Base-by-base conservation (phyloP, 2,113 vertebrate species). In the Psammodynastes pulverulentus region DNA sequence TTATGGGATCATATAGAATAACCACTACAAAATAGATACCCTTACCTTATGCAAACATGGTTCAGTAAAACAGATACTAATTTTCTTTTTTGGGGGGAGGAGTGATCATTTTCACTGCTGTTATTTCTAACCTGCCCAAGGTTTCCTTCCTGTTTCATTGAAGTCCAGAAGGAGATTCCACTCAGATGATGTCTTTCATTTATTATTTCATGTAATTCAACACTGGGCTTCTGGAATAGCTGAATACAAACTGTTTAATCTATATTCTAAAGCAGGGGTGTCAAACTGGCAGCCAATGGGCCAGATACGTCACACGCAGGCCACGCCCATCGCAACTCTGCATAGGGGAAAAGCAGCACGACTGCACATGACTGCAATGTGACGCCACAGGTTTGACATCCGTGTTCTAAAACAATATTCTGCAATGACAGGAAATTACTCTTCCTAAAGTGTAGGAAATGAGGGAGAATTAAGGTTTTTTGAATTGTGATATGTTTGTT, bases 401-500 rank as follows among this genome's bases (percentile, higher is more conserved):
- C 8, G 7, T 24, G 54, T 24, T 49, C 54, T 62, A 85, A 93
- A 54, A n/a, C 88, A 56, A 24, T 56, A 56, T 56, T 56, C 23
- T 56, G 54, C 52, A 93, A 23, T 90, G 96, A 95, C 24, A 86
- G 90, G 91, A 93, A 87, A 89, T 94, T 95, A 67, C 62, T 93
- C 3, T 92, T 39, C 23, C 72, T 8, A 43, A 54, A 12, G 34
- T 54, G 15, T 54, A 53, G 15, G 15, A 79, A 79, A 79, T 39
- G 17, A 79, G 34, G 67, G 34, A 79, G n/a, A 39, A 79, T 79
- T 79, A 79, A 19, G 13, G 15, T 79, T 79, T 39, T 67, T 39
- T 79, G 7, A 79, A 79, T 34, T 79, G 17, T 19, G 15, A 39
- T 79, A 34, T 79, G n/a, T 79, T 79, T 79, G 17, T 79, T 39